Evolutionary conservation across 2,888 invertebrate species (phyloP), one percentile per base, ranked within the genome.

Genomic region (Synanthedon tipuliformis): DNA sequence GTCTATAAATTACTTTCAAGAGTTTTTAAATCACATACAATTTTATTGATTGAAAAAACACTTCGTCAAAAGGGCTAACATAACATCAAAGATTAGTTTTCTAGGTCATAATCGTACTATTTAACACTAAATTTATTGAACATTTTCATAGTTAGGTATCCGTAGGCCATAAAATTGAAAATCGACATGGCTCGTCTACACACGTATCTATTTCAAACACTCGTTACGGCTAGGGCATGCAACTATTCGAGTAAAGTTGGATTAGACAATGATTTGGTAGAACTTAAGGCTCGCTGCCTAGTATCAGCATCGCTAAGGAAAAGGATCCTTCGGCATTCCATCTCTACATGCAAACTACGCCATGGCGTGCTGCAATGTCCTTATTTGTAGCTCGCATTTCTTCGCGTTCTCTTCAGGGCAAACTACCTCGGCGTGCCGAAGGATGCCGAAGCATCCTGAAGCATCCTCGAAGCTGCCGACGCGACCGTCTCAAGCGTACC

Each of bases 221-320:
- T 66, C 75, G 71, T 73, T 66, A 75, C 71, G 61, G 63, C 80
- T 81, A 71, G 68, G 74, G 68, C 82, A 83, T 81, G 81, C 80
- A 80, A 69, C 75, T 83, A 81, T 68, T 64, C 13, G 45, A 34
- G 10, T 34, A 34, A 34, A 34, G 8, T 34, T 34, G 34, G 3
- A 34, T 34, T 34, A 34, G 8, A 23, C 23, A 23, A 23, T 41
- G n/a, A 45, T 45, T 45, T 45, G 45, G 7, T 12, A 13, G 45
- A 13, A 45, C 45, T 34, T 34, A 10, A 18, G 18, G 18, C 18
- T 18, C 18, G 18, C 3, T 3, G 18, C 18, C 18, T 3, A 18
- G 3, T 18, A 18, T 18, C 18, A 3, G 18, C 18, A 18, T 18
- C 18, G 18, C 3, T 3, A 18, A 18, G 18, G 18, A 18, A 18